Base-by-base conservation (phyloP, 1,140 invertebrate genomes). In the Phocides pigmalion region DNA sequence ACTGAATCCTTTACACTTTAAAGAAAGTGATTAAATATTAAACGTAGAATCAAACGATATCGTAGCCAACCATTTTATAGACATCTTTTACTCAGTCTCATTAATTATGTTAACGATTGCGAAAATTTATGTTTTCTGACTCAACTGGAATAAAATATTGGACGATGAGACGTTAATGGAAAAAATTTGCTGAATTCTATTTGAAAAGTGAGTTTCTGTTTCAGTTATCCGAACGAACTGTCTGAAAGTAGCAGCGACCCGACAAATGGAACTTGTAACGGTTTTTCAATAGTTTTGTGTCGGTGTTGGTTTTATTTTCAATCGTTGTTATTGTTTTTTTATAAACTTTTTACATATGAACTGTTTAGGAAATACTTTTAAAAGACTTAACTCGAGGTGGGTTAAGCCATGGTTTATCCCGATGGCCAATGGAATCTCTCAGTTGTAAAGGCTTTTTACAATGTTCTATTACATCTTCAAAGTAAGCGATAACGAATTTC, bases 221-320 rank as follows among this genome's bases (percentile, higher is more conserved):
- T 5, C 16, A 44, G 41, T 1, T 35, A 35, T 8, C n/a, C n/a
- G 11, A 8, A 11, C n/a, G 41, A 44, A 44, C 41, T 19, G 41
- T 44, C 15, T 44, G 41, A 19, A 44, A 44, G 15, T 19, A 16
- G 16, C 41, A 44, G 41, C 41, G 41, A 19, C 16, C 12, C 41
- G 41, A 19, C 16, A 44, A 44, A 44, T 44, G 17, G 17, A 9
- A 44, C 16, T 44, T 44, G 41, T 44, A 17, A 44, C 41, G 17
- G 41, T 44, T 44, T 44, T 44, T 44, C 16, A 44, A 19, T 19
- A 17, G 4, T 19, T 15, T 44, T 44, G 41, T 44, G 5, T 44
- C 41, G 25, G 41, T 44, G 5, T 44, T 17, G 25, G 25, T 28
- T 28, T 28, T 28, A 28, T 28, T 28, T 28, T 8, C 25, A 28